These are phyloP conservation scores for Bergia sp. DNA, from an alignment of 92 coral and sea anemone species.

Conservation along the genomic window DNA sequence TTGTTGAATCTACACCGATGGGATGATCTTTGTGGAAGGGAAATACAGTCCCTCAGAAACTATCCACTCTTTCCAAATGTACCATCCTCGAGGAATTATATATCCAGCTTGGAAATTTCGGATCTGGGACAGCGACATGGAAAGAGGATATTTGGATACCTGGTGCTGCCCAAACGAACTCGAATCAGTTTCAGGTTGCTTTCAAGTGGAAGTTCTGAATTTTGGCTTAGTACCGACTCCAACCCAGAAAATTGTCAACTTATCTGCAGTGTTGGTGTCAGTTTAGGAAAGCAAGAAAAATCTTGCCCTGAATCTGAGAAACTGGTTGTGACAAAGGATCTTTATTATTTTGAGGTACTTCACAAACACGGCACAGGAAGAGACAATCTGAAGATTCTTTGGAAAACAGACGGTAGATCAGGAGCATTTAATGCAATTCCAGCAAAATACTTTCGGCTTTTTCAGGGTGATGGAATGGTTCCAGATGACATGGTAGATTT, in stretches of 20 bases:
- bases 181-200: slow-evolving; percentile 57
- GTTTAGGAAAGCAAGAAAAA: background rate
- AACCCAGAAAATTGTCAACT: slow-evolving; percentile 61
- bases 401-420: slow-evolving; percentile 57
- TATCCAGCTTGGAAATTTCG: slow-evolving; percentile 51
- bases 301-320: background rate
- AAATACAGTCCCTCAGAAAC: slow-evolving; percentile 63
- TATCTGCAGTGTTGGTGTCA: slow-evolving; percentile 21
- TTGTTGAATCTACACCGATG: slow-evolving; percentile 77
- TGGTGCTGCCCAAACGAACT: slow-evolving; percentile 54
- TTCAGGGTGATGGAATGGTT: slow-evolving; percentile 60
- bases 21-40: slow-evolving; percentile 79
- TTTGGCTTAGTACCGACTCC: slow-evolving; percentile 78
- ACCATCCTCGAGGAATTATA: slow-evolving; percentile 63
- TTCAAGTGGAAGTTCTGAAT: slow-evolving; percentile 75
- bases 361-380: slow-evolving; percentile 65
- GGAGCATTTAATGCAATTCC: slow-evolving; percentile 49
- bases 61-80: slow-evolving; percentile 81
- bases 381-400: slow-evolving; percentile 52
- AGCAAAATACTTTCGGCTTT: slow-evolving; percentile 44
- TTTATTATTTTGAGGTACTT: slow-evolving; percentile 78
- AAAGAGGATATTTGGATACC: slow-evolving; percentile 84
- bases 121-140: slow-evolving; percentile 57
- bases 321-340: background rate
- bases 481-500: slow-evolving; percentile 53